Conservation (phyloP, 2,888 invertebrate species). For the Amblyjoppa proteus region DNA sequence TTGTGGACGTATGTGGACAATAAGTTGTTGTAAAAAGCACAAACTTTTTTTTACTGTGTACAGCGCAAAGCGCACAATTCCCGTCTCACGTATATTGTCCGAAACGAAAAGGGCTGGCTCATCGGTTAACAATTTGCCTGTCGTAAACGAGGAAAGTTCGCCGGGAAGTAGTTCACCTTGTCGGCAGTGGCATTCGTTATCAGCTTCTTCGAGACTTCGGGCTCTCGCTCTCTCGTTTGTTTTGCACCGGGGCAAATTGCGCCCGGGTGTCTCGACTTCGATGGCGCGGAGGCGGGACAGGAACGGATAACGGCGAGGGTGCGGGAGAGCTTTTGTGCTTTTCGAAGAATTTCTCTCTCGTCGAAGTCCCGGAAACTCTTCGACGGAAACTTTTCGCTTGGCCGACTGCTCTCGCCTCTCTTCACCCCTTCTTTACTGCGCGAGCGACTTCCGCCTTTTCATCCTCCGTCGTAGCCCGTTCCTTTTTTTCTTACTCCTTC, state of each 20-base stretch:
- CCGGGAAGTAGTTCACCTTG: slow-evolving; percentile 71
- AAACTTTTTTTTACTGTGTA: no score
- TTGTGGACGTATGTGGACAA: no score
- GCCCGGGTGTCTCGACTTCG: slow-evolving; percentile 67
- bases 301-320: slow-evolving; percentile 21
- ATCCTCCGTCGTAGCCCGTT: slow-evolving; percentile 51
- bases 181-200: slow-evolving; percentile 77
- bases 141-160: slow-evolving; percentile 81
- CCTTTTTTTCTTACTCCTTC: slow-evolving; percentile 52
- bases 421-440: slow-evolving; percentile 36
- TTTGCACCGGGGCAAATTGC: slow-evolving; percentile 66
- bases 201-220: slow-evolving; percentile 71
- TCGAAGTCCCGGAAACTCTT: slow-evolving; percentile 66
- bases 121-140: slow-evolving; percentile 79
- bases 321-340: slow-evolving; percentile 65
- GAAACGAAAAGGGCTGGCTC: slow-evolving; percentile 69
- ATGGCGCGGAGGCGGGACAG: slow-evolving; percentile 68
- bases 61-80: no score
- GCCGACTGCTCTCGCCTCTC: slow-evolving; percentile 51
- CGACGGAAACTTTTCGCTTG: slow-evolving; percentile 65
- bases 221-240: slow-evolving; percentile 63
- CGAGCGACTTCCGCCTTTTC: slow-evolving; percentile 51
- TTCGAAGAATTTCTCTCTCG: slow-evolving; percentile 65
- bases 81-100: slow-evolving; percentile 36
- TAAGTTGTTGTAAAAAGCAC: no score